phyloP scores from a whole-genome alignment of 2,888 invertebrate genomes.

The Alsophila aescularia region DNA sequence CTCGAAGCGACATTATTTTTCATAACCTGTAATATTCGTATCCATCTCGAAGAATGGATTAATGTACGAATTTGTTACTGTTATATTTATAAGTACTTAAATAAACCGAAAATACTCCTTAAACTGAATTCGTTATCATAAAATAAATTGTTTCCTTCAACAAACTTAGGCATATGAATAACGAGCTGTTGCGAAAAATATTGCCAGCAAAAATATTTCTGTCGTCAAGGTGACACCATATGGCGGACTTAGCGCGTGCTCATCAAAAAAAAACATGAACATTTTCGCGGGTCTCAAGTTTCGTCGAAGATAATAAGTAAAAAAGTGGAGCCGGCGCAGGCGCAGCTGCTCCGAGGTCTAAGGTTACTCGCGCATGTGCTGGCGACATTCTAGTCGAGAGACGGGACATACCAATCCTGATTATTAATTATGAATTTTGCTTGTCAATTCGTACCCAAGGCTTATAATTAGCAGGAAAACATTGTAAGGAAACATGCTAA shows the following conservation, averaged over 20 bases:
- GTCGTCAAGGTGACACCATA: slow-evolving; percentile 67
- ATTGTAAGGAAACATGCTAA: neutral
- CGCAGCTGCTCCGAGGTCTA: slow-evolving; percentile 73
- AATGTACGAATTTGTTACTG: neutral
- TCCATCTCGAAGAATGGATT: neutral
- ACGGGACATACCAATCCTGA: slow-evolving; percentile 9
- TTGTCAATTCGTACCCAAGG: neutral
- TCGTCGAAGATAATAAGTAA: slow-evolving; percentile 64
- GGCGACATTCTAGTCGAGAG: slow-evolving; percentile 21
- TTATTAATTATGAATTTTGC: slow-evolving; percentile 21
- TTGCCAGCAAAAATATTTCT: slow-evolving; percentile 39
- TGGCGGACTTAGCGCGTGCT: slow-evolving; percentile 78
- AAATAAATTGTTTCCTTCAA: slow-evolving; percentile 3
- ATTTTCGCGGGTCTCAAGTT: slow-evolving; percentile 76
- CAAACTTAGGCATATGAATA: slow-evolving; percentile 29
- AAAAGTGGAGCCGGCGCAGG: slow-evolving; percentile 61
- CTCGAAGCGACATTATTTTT: slow-evolving; percentile 41
- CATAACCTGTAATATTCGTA: slow-evolving; percentile 20
- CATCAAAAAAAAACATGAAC: slow-evolving; percentile 50
- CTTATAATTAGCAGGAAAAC: neutral
- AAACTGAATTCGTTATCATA: slow-evolving; percentile 13
- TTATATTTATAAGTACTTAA: neutral
- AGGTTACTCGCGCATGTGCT: slow-evolving; percentile 72
- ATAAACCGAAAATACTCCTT: neutral
- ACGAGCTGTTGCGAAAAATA: slow-evolving; percentile 38